Percentiles rank a stretch among this genome's conserved stretches.
Conservation (phyloP, 2,113 vertebrate genomes). For the Psilopsiagon aymara region DNA sequence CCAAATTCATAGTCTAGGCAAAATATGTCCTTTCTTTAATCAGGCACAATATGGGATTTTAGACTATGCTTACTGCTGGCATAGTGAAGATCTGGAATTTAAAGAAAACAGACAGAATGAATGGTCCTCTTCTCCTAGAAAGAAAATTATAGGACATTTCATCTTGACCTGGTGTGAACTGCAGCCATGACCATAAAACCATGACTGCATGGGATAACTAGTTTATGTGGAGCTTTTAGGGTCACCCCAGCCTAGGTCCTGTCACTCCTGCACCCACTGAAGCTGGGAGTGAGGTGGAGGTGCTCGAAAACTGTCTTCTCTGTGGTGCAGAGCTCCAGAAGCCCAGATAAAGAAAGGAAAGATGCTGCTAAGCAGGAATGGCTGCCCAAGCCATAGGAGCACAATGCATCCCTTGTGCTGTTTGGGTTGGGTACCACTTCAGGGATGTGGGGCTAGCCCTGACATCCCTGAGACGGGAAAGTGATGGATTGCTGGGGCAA, state of each 20-base stretch:
- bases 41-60: neutral
- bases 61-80: neutral
- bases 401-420: no score
- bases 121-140: neutral
- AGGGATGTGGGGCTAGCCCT: neutral
- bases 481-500: neutral
- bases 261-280: neutral
- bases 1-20: neutral
- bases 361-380: neutral
- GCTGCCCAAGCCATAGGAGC: neutral
- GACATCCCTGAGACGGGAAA: neutral
- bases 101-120: neutral
- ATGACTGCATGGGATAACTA: accelerated
- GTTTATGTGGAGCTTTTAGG: neutral
- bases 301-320: neutral
- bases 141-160: neutral
- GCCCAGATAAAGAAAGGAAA: accelerated
- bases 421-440: neutral
- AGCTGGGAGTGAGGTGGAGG: neutral
- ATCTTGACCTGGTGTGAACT: neutral
- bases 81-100: neutral
- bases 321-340: neutral
- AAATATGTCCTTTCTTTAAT: neutral
- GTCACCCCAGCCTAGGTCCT: neutral
- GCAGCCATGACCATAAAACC: neutral